These are phyloP conservation scores for Hirtodrosophila duncani DNA, from an alignment of 2,888 invertebrate species.

Conservation along the genomic window DNA sequence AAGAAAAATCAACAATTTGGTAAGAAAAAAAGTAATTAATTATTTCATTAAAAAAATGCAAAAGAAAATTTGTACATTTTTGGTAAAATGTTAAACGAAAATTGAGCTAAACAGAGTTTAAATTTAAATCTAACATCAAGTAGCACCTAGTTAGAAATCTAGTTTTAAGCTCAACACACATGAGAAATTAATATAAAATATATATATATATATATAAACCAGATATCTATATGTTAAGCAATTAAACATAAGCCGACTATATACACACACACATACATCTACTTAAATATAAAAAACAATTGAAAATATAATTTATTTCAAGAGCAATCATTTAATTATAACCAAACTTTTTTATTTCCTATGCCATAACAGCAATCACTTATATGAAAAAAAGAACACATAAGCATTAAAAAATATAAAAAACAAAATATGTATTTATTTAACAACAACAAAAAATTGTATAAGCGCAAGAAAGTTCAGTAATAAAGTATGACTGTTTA, in stretches of 20 bases:
- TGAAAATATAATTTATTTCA: slow-evolving; percentile 59
- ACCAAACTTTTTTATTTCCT: no score
- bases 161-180: not conserved
- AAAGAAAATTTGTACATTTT: slow-evolving; percentile 9
- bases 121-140: no score
- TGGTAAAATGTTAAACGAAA: not conserved
- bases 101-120: no score
- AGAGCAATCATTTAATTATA: no score
- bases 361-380: no score
- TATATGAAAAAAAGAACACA: slow-evolving; percentile 1
- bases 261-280: not conserved
- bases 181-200: not conserved
- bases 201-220: not conserved
- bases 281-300: slow-evolving; percentile 17
- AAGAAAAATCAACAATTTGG: slow-evolving; percentile 20
- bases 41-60: slow-evolving; percentile 15
- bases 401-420: slow-evolving; percentile 13
- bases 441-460: slow-evolving; percentile 29
- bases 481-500: slow-evolving; percentile 67
- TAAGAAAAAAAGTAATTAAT: not conserved
- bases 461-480: slow-evolving; percentile 43
- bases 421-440: slow-evolving; percentile 40
- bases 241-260: slow-evolving; percentile 25
- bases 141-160: not conserved
- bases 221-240: not conserved